These are phyloP conservation scores for Vanessa tameamea DNA, from an alignment of 1,140 invertebrate species.

Conservation along the genomic window DNA sequence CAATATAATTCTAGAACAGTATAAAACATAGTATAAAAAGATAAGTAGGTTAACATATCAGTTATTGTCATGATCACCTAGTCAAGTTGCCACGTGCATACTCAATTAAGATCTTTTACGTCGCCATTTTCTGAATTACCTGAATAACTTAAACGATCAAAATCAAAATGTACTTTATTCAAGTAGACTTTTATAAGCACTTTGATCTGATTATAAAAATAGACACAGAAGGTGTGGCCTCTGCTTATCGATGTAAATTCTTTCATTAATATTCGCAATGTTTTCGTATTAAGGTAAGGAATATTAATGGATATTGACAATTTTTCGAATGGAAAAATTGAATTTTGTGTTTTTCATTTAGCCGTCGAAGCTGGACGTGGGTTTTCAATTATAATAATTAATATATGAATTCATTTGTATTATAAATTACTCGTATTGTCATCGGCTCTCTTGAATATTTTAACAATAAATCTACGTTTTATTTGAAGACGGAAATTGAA, in stretches of 20 bases:
- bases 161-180: no score
- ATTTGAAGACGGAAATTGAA: no score
- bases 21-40: no score
- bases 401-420: conserved; percentile 17
- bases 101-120: no score
- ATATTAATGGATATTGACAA: conserved; percentile 30
- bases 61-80: no score
- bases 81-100: no score
- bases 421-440: conserved; percentile 2
- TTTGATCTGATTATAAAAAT: not conserved
- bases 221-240: not conserved
- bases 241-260: conserved; percentile 20
- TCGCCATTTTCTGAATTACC: not conserved
- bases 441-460: not conserved
- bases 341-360: conserved; percentile 17
- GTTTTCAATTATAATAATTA: conserved; percentile 19
- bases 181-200: no score
- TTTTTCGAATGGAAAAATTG: conserved; percentile 21
- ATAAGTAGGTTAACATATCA: no score
- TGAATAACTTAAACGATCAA: not conserved
- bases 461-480: not conserved
- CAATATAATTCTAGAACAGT: no score
- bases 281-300: conserved; percentile 25
- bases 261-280: conserved; percentile 29
- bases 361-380: not conserved